These are phyloP conservation scores for Campoplex capitator DNA, from an alignment of 2,888 invertebrate genomes.

Conservation along the genomic window DNA sequence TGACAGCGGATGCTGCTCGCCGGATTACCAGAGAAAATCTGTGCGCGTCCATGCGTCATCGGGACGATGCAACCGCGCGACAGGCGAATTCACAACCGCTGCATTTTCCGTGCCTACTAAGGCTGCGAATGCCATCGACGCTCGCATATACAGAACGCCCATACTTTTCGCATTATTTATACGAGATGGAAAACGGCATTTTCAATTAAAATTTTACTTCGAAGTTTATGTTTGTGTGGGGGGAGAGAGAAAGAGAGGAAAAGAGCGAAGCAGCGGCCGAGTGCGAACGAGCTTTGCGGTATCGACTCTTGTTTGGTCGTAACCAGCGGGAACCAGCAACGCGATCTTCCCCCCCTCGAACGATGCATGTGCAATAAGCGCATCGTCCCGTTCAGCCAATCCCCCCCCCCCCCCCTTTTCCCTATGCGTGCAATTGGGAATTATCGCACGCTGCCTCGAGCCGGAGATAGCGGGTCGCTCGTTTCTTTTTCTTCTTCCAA, in stretches of 20 bases:
- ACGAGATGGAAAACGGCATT: neutral
- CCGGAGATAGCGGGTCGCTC: neutral
- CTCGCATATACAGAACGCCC: neutral
- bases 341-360: slow-evolving; percentile 22
- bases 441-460: neutral
- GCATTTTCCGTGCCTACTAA: neutral
- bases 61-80: neutral
- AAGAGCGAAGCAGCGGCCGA: neutral
- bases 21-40: neutral
- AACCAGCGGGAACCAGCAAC: slow-evolving; percentile 39
- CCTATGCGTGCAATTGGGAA: neutral
- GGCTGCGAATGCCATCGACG: neutral
- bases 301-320: slow-evolving; percentile 46
- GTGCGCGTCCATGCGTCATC: neutral
- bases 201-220: neutral
- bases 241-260: neutral
- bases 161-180: neutral
- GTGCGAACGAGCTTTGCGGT: slow-evolving; percentile 6
- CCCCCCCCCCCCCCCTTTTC: neutral
- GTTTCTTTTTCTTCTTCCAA: neutral
- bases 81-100: neutral
- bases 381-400: slow-evolving; percentile 54
- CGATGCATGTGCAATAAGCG: slow-evolving; percentile 64
- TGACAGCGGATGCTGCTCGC: neutral
- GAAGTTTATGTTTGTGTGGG: neutral